phyloP scores from a whole-genome alignment of 2,797 vertebrate genomes.

The Pipistrellus pipistrellus region DNA sequence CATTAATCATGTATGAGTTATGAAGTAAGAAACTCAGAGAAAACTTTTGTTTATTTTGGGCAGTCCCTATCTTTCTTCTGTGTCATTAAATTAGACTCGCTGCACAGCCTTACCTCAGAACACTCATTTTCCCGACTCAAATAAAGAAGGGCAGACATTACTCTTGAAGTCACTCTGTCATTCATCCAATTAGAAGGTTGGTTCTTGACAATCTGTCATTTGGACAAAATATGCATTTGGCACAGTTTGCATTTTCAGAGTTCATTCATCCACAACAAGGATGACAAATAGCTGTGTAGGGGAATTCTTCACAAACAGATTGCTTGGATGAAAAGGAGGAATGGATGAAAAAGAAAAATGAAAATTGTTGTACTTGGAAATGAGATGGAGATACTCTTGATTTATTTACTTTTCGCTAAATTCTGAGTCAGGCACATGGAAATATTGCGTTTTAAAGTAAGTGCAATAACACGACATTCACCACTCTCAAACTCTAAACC shows the following conservation, averaged over 20 bases:
- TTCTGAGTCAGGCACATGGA: conserved; percentile 12
- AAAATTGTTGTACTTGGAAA: neutral
- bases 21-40: conserved; percentile 39
- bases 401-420: neutral
- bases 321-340: conserved; percentile 6
- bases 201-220: conserved; percentile 29
- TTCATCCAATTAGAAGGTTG: neutral
- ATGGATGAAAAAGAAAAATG: conserved; percentile 26
- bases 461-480: neutral
- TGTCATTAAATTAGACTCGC: neutral
- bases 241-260: conserved; percentile 40
- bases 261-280: conserved; percentile 27
- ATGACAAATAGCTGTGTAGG: neutral
- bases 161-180: conserved; percentile 12
- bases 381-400: neutral
- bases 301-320: neutral
- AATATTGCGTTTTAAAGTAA: conserved; percentile 22
- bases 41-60: neutral
- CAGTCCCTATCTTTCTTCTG: neutral
- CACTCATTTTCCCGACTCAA: neutral
- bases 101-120: neutral
- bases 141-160: conserved; percentile 27
- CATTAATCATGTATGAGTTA: neutral
- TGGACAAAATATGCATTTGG: conserved; percentile 47
- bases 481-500: neutral